phyloP scores from a whole-genome alignment of 2,113 vertebrate genomes.

The Miniopterus natalensis region DNA sequence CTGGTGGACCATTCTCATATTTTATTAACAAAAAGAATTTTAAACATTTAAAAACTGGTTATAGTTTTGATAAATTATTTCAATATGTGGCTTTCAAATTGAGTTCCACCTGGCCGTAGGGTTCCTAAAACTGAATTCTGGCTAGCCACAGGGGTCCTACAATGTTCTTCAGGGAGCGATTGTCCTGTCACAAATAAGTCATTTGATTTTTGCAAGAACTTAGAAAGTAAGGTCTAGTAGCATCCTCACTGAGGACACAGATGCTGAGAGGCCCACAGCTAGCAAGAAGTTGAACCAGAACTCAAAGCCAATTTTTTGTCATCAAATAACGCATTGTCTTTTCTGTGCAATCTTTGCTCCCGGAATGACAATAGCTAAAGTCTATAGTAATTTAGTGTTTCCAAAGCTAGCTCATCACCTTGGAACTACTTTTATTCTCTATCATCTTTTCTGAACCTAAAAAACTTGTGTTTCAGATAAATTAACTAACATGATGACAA shows the following conservation, averaged over 20 bases:
- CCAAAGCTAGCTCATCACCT: not conserved
- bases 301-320: not conserved
- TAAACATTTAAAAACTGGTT: not conserved
- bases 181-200: not conserved
- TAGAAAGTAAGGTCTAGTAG: not conserved
- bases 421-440: not conserved
- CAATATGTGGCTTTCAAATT: not conserved
- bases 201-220: not conserved
- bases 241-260: not conserved
- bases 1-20: not conserved
- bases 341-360: not conserved
- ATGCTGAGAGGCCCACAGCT: not conserved
- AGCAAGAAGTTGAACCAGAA: not conserved
- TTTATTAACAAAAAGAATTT: not conserved
- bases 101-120: not conserved
- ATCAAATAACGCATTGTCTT: not conserved
- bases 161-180: not conserved
- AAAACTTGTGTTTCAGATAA: not conserved
- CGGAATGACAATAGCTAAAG: not conserved
- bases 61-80: slow-evolving; percentile 15
- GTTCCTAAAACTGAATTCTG: not conserved
- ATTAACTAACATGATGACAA: not conserved
- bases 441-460: not conserved
- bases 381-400: not conserved
- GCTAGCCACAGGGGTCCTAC: not conserved